Base-by-base conservation (phyloP, 2,113 vertebrate genomes). In the Dolichotis patagonum region DNA sequence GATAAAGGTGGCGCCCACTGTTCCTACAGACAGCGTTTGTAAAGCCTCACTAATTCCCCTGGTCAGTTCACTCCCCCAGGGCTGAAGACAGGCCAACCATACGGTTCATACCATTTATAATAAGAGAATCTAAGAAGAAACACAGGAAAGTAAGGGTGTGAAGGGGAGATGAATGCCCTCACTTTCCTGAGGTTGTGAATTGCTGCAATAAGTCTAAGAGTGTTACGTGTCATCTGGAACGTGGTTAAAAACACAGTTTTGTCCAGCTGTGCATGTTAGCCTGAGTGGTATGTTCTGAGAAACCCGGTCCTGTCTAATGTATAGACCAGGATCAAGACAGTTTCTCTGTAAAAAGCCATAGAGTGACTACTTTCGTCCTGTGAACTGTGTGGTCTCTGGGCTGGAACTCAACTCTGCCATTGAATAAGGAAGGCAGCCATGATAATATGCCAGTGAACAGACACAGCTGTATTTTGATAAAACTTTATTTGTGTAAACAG, bases 131-230 rank as follows among this genome's bases (percentile, higher is more conserved):
- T 60, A n/a, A 90, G 93, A 92, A 81, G 28, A 41, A 71, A 54
- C 41, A 49, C 1, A 88, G 7, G 0, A 49, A 56, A 3, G 30
- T 43, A 35, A 38, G 73, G 10, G 5, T 11, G 35, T 28, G 12
- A 4, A 24, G 8, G 60, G 73, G 1, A 19, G 56, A 16, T 8
- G 1, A 20, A 71, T 13, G 67, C 24, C 0, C 46, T 96, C 35
- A 49, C 0, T 3, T 84, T 81, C 78, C 0, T 1, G 7, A 1
- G 67, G 14, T 9, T 19, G 2, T n/a, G 2, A 41, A n/a, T 52
- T n/a, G 10, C 13, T 56, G 69, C 38, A 24, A 38, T 0, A 2
- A 77, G 32, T 0, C n/a, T 56, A 69, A 0, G 60, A 85, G 35
- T 80, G 81, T 35, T 30, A 9, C 8, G 4, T 81, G 69, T 1